phyloP scores from a whole-genome alignment of 2,113 vertebrate genomes.

The Syngnathus scovelli region DNA sequence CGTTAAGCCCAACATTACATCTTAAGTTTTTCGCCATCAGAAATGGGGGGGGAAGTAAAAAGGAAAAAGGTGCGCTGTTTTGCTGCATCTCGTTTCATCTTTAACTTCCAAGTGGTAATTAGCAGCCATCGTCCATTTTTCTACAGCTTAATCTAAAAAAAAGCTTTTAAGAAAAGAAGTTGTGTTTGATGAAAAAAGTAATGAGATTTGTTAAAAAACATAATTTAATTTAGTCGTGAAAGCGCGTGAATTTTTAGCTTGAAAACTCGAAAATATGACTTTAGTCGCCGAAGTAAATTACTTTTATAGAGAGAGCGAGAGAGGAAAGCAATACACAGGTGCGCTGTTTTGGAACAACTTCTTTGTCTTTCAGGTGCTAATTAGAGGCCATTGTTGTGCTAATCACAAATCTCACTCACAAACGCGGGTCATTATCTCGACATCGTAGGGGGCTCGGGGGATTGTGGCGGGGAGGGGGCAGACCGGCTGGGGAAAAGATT shows the following conservation, averaged over 20 bases:
- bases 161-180: no score
- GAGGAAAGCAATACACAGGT: conserved; percentile 1
- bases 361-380: conserved; percentile 67
- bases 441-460: conserved; percentile 35
- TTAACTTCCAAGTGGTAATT: conserved; percentile 70
- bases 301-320: not conserved
- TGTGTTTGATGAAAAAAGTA: no score
- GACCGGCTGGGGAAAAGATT: conserved; percentile 27
- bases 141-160: no score
- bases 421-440: conserved; percentile 62
- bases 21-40: no score
- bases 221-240: no score
- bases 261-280: no score
- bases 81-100: conserved; percentile 16
- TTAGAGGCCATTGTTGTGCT: conserved; percentile 68
- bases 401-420: conserved; percentile 65
- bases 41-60: not conserved
- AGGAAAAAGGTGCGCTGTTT: conserved; percentile 16
- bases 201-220: no score
- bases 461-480: no score
- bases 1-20: no score
- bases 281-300: no score
- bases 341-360: conserved; percentile 26
- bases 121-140: conserved; percentile 54
- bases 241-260: no score